Percentiles rank a stretch among this genome's conserved stretches.
These are phyloP conservation scores for Leptopilina myrica DNA, from an alignment of 2,888 invertebrate genomes.

Conservation along the genomic window DNA sequence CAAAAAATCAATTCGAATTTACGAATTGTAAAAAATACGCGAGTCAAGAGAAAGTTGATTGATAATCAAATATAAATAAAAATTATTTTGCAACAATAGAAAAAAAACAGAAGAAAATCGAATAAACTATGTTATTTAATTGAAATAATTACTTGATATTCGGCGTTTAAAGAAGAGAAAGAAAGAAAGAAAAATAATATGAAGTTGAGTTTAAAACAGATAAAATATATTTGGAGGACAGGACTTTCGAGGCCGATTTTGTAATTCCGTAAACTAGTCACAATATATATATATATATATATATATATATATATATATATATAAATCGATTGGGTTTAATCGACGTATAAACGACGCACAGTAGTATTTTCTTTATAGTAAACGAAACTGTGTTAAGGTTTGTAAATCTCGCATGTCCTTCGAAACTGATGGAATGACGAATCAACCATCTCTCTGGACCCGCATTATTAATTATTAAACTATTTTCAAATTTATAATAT, in stretches of 20 bases:
- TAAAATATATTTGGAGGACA: slow-evolving; percentile 54
- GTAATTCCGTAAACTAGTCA: slow-evolving; percentile 15
- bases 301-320: no score
- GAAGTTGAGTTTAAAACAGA: slow-evolving; percentile 22
- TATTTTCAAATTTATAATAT: slow-evolving; percentile 5
- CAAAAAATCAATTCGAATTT: no score
- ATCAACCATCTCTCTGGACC: slow-evolving; percentile 34
- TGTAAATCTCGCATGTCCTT: slow-evolving; percentile 51
- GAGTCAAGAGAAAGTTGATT: no score
- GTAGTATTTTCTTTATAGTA: slow-evolving; percentile 54
- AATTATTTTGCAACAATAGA: no score
- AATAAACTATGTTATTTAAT: background rate
- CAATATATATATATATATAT: slow-evolving; percentile 6
- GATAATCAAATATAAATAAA: no score
- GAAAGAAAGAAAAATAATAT: slow-evolving; percentile 3
- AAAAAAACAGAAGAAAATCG: background rate
- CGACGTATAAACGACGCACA: slow-evolving; percentile 55
- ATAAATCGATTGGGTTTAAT: slow-evolving; percentile 58
- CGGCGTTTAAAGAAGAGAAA: background rate
- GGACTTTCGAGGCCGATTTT: slow-evolving; percentile 57
- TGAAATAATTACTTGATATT: background rate
- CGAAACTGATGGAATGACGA: slow-evolving; percentile 31
- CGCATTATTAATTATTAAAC: slow-evolving; percentile 20
- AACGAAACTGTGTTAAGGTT: slow-evolving; percentile 62
- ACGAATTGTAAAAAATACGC: no score